Evolutionary conservation across 2,797 vertebrate species (phyloP), one percentile per base, ranked within the genome.

Genomic region (Carapus acus): DNA sequence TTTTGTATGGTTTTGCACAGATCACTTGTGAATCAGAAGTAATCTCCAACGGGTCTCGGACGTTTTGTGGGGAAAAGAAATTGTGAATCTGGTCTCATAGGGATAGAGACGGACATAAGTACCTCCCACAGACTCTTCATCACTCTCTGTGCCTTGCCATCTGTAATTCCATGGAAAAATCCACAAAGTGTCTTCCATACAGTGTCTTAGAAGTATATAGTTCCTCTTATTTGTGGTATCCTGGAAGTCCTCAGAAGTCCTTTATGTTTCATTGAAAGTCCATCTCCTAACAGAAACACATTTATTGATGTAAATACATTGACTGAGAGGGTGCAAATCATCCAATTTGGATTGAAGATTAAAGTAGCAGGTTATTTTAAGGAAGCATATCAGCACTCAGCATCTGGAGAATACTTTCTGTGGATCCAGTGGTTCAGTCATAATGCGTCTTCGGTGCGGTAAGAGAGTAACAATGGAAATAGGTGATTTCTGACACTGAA

Each of bases 401-500:
- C 45, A 59, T 71, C 57, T 61, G 49, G 53, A 54, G 56, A 7
- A 14, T 52, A 39, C 72, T 54, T 71, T 44, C 58, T 66, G n/a
- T 34, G n/a, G 41, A 56, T 47, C 46, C 39, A n/a, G 31, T 20
- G 44, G 39, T 3, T 44, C 34, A 52, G 65, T 60, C 55, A 20
- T 31, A 43, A 33, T 52, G 37, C 53, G 52, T 31, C 45, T 69
- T 66, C 54, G 42, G 53, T 52, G 43, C 55, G 31, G 69, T 65
- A 66, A 56, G 41, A 42, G 19, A 63, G 24, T 49, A 49, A 43
- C 58, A 74, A 65, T 58, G 76, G 69, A 59, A 64, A 61, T 54
- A 63, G 57, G 62, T 73, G 46, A 72, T 79, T 76, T 74, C 55
- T 78, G 54, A 61, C 42, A 69, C 43, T 37, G 37, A 68, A 71